A percentile compares a stretch with the other conserved stretches of the same genome.
These are phyloP conservation scores for Octopus bimaculoides DNA, from an alignment of 1,140 invertebrate genomes.

Conservation along the genomic window DNA sequence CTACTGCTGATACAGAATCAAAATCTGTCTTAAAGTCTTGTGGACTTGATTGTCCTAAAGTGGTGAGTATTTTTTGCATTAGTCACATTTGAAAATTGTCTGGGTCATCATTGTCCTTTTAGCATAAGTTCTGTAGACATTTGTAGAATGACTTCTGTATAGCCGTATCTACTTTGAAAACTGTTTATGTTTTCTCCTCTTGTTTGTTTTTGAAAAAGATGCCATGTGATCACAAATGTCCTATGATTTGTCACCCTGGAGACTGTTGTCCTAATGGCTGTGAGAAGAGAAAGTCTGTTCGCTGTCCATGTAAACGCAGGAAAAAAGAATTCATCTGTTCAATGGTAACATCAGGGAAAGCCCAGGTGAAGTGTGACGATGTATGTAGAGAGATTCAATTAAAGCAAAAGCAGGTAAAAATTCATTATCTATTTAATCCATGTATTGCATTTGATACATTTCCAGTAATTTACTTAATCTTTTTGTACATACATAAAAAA, in stretches of 20 bases:
- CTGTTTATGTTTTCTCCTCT: neutral
- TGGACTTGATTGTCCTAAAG: conserved; percentile 81
- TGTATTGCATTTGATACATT: neutral
- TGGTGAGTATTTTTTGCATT: conserved; percentile 61
- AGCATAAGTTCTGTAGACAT: neutral
- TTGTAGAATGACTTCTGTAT: neutral
- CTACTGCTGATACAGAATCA: conserved; percentile 57
- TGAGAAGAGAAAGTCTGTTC: conserved; percentile 75
- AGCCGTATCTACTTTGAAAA: neutral
- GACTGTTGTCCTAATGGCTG: conserved; percentile 71
- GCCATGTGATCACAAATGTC: conserved; percentile 71
- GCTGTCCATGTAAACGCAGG: conserved; percentile 75
- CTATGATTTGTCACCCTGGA: conserved; percentile 74
- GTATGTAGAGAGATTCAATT: conserved; percentile 39
- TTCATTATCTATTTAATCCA: conserved; percentile 4
- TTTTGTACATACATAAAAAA: neutral
- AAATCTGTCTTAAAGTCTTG: conserved; percentile 68
- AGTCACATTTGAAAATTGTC: neutral
- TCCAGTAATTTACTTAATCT: neutral
- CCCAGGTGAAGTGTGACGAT: conserved; percentile 51
- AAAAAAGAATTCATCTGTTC: conserved; percentile 75
- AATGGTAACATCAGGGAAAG: conserved; percentile 32
- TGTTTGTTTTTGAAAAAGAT: conserved; percentile 49
- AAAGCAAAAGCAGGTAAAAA: conserved; percentile 44
- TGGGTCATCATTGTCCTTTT: neutral